A percentile compares a stretch with the other conserved stretches of the same genome.
These are phyloP conservation scores for Harpagoxenus sublaevis DNA, from an alignment of 2,888 invertebrate genomes.

Conservation along the genomic window DNA sequence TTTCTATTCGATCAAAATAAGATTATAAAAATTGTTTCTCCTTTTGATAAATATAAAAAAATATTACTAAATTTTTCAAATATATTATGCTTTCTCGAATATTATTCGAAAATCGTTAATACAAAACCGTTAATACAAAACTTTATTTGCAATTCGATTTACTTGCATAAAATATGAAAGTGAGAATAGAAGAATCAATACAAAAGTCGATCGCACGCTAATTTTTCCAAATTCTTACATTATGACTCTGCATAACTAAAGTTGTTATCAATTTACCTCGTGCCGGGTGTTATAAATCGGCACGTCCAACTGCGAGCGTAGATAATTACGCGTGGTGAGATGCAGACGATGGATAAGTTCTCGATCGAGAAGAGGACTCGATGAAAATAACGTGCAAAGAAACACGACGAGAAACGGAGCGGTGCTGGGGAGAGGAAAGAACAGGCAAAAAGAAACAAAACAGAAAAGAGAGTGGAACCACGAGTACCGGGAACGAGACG, in stretches of 20 bases:
- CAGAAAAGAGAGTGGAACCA: constrained; percentile 31
- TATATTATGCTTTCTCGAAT: neutral
- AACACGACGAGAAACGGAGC: constrained; percentile 59
- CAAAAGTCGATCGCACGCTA: neutral
- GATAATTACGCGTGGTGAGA: constrained; percentile 55
- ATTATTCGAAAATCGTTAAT: neutral
- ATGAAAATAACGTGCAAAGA: neutral
- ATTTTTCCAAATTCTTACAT: neutral
- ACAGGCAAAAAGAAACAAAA: constrained; percentile 22
- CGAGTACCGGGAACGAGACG: constrained; percentile 34
- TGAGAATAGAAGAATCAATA: neutral
- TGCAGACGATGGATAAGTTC: constrained; percentile 28
- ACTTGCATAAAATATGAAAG: neutral
- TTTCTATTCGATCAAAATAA: neutral
- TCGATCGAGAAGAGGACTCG: constrained; percentile 14
- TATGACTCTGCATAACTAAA: neutral
- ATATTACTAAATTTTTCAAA: neutral
- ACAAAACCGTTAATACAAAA: neutral
- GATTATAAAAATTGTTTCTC: neutral
- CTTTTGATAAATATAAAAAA: neutral
- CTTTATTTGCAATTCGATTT: neutral
- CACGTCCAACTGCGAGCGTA: constrained; percentile 9
- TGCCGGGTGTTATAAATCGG: constrained; percentile 28
- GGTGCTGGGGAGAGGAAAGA: neutral
- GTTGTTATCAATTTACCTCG: neutral